Base-by-base conservation (phyloP, 2,113 vertebrate species). In the Oxyura jamaicensis region DNA sequence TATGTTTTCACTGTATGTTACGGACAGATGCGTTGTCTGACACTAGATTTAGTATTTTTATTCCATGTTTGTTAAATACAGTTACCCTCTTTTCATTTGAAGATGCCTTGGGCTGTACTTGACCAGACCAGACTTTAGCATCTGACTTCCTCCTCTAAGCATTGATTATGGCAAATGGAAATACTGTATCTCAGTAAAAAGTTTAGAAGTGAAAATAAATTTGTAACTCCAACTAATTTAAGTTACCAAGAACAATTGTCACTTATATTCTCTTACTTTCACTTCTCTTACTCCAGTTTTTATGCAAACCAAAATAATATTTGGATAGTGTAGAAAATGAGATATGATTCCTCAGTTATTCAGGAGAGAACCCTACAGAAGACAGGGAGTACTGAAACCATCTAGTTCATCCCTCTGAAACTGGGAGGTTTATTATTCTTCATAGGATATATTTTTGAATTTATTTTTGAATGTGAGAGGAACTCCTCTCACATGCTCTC, bases 351-450 rank as follows among this genome's bases (percentile, higher is more conserved):
- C 44, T 46, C 8, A 41, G 13, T 36, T 53, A 31, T 46, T 33
- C 15, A 20, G 21, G 55, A 23, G 7, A 81, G 17, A 78, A 42
- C 10, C 10, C 20, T 68, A 18, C 14, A 20, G 83, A 71, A 83
- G 13, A 18, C 7, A 53, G 35, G 44, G 29, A 73, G 10, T 86
- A 86, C 14, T 23, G 35, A 71, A 69, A 14, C 1, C 0, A 1
- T 65, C 25, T 69, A 7, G 8, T 63, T 63, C 3, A 0, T 29
- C 28, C 77, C 5, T 29, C 22, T 81, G 36, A 72, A 81, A 78
- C 67, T 25, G 13, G 10, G 22, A 62, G 16, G 4, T 44, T 90
- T 66, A 6, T 52, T 85, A n/a, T 35, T 77, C 35, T 16, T 39
- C 25, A 33, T 52, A 36, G 60, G 44, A 22, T 69, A 29, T 29